Evolutionary conservation across 2,113 vertebrate species (phyloP).

Genomic region (Motacilla alba): DNA sequence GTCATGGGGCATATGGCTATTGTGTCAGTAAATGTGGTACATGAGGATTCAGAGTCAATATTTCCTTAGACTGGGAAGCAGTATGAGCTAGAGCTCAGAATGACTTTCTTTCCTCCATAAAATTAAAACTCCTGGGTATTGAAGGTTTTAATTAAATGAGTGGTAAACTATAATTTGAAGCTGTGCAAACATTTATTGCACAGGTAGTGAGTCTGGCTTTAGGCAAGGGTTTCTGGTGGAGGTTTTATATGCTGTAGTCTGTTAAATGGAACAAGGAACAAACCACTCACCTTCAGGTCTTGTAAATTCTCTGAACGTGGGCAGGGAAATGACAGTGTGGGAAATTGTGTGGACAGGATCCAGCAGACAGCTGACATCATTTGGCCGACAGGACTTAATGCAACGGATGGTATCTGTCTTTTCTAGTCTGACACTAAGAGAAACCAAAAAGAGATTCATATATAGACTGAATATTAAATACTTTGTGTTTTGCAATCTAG

Average conservation of each 20-base stretch:
- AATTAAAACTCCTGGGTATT: background rate
- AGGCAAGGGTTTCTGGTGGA: background rate
- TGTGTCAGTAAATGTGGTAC: background rate
- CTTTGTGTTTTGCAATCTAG: background rate
- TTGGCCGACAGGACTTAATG: constrained; percentile 86
- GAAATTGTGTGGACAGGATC: constrained; percentile 89
- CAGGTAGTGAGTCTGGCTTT: background rate
- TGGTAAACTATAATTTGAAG: constrained; percentile 16
- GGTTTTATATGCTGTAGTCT: background rate
- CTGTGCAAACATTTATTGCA: constrained; percentile 22
- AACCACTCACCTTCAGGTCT: constrained; percentile 85
- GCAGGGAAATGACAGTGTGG: constrained; percentile 91
- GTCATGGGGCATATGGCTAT: background rate
- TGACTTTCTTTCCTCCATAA: background rate
- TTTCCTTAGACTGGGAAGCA: background rate
- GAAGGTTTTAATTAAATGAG: constrained; percentile 23
- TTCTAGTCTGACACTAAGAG: constrained; percentile 69
- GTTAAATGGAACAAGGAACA: background rate
- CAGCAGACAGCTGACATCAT: constrained; percentile 79
- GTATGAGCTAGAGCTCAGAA: background rate
- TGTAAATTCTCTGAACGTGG: constrained; percentile 91
- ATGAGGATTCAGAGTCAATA: background rate
- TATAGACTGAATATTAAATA: background rate
- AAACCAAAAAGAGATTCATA: background rate
- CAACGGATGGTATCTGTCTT: constrained; percentile 88